Evolutionary conservation across 2,113 vertebrate species (phyloP).

Genomic region (Apus apus): DNA sequence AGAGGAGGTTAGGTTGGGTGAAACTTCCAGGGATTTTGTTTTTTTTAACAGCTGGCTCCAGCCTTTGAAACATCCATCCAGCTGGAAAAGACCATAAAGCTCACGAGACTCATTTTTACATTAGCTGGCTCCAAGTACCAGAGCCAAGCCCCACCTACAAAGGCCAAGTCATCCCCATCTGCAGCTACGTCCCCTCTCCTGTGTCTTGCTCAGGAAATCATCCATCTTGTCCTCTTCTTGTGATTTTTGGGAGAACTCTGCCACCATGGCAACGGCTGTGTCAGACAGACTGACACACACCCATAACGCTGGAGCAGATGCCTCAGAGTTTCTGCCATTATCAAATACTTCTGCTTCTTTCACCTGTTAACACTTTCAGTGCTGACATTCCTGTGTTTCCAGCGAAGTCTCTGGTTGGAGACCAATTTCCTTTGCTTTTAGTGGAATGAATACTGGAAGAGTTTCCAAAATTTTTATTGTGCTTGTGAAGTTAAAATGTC

Average conservation of each 20-base stretch:
- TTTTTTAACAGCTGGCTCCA: neutral
- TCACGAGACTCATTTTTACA: neutral
- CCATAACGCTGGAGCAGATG: neutral
- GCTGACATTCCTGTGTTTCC: neutral
- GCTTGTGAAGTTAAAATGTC: neutral
- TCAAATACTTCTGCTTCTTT: neutral
- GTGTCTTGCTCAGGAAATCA: neutral
- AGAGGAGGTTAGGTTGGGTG: conserved; percentile 49
- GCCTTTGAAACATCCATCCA: neutral
- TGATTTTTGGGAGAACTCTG: conserved; percentile 25
- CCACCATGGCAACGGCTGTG: conserved; percentile 31
- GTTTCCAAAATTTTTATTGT: neutral
- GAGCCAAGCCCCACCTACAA: neutral
- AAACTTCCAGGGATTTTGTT: conserved; percentile 43
- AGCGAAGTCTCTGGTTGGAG: neutral
- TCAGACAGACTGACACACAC: conserved; percentile 31
- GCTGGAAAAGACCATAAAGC: neutral
- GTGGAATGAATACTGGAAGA: neutral
- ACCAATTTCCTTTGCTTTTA: neutral
- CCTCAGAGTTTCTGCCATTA: neutral
- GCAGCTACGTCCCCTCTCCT: neutral
- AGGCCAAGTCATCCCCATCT: neutral
- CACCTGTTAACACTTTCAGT: neutral
- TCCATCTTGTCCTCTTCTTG: neutral
- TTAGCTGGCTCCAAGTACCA: neutral